These are phyloP conservation scores for Actinia tenebrosa DNA, from an alignment of 64 coral and sea anemone genomes.

Conservation along the genomic window DNA sequence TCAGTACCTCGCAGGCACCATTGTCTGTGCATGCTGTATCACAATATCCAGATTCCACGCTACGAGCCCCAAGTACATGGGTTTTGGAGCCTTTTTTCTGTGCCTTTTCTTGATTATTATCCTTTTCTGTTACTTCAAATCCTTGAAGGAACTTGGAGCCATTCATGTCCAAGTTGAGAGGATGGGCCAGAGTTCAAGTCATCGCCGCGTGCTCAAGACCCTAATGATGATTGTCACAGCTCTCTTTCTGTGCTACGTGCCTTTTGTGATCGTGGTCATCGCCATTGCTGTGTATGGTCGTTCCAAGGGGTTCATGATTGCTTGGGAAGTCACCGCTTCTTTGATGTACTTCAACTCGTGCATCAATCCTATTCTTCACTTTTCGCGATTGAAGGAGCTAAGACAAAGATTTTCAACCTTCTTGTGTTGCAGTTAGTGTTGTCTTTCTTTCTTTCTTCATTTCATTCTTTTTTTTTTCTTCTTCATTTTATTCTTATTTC, in stretches of 20 bases:
- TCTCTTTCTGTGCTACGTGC: slow-evolving; percentile 38
- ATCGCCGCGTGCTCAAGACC: neutral
- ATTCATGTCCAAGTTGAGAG: neutral
- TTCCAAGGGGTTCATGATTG: slow-evolving; percentile 2
- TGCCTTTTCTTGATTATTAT: neutral
- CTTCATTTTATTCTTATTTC: neutral
- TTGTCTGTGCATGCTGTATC: neutral
- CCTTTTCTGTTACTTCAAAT: slow-evolving; percentile 14
- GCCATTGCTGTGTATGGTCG: slow-evolving; percentile 30
- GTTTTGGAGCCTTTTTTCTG: slow-evolving; percentile 6
- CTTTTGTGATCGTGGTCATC: slow-evolving; percentile 15
- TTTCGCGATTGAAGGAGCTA: slow-evolving; percentile 27
- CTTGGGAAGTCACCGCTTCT: slow-evolving; percentile 23
- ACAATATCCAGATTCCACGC: neutral
- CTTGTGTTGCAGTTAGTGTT: neutral
- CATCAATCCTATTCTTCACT: slow-evolving; percentile 32
- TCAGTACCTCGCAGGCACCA: neutral
- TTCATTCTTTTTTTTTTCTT: neutral
- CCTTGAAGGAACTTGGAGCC: neutral
- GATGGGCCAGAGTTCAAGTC: neutral
- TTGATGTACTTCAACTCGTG: slow-evolving; percentile 43
- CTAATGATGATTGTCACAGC: neutral
- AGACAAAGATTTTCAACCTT: neutral
- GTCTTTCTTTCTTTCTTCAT: neutral
- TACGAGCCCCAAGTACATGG: slow-evolving; percentile 25